Evolutionary conservation across 2,113 vertebrate species (phyloP).

Genomic region (Alouatta palliata): DNA sequence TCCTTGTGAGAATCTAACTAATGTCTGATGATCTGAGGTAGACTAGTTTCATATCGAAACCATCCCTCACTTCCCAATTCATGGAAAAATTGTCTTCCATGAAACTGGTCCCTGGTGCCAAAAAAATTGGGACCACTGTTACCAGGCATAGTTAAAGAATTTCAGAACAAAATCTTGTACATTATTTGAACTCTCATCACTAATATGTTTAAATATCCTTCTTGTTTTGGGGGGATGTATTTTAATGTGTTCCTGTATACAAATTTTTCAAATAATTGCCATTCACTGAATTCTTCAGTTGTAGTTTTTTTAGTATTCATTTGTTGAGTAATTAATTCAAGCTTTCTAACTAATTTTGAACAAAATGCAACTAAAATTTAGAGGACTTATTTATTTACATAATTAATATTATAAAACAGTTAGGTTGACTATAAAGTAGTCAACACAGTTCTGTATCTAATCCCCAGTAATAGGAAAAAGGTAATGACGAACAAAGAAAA

Average conservation of each 20-base stretch:
- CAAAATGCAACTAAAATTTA: neutral
- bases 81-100: too few species aligned
- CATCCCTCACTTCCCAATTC: too few species aligned
- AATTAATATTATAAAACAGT: neutral
- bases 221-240: neutral
- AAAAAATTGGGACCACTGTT: too few species aligned
- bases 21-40: too few species aligned
- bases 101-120: too few species aligned
- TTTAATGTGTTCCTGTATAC: neutral
- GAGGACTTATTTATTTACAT: neutral
- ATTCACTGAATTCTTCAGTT: conserved; percentile 3
- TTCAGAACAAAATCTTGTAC: neutral
- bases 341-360: neutral
- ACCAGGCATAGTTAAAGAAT: neutral
- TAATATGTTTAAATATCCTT: conserved; percentile 37
- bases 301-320: neutral
- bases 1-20: too few species aligned
- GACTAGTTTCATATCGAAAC: too few species aligned
- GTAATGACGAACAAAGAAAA: conserved; percentile 5
- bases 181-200: neutral
- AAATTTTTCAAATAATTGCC: conserved; percentile 1
- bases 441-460: conserved; percentile 21
- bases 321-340: conserved; percentile 20
- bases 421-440: neutral
- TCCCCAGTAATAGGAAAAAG: neutral